phyloP scores from a whole-genome alignment of 2,797 vertebrate species.

The Pyrocephalus nanus region DNA sequence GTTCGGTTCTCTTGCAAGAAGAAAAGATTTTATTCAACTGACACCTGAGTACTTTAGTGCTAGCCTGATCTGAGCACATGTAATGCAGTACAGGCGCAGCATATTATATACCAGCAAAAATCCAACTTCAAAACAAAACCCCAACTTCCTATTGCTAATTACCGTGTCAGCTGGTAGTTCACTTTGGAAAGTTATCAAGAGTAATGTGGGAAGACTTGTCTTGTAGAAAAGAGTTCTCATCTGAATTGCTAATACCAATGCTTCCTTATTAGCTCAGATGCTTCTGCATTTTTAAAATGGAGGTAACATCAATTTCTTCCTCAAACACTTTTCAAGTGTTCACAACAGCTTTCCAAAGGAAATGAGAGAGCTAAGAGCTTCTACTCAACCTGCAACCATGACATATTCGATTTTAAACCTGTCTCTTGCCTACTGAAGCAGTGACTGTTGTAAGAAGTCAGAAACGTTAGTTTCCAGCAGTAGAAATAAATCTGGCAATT shows the following conservation, averaged over 20 bases:
- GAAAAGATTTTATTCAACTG: background rate
- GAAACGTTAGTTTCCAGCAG: background rate
- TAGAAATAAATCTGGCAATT: background rate
- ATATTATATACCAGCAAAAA: background rate
- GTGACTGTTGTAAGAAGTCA: background rate
- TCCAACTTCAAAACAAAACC: background rate
- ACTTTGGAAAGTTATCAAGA: background rate
- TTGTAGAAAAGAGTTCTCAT: background rate
- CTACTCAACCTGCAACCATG: background rate
- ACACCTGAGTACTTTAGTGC: background rate
- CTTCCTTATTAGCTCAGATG: background rate
- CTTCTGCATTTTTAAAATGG: background rate
- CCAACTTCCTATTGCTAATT: background rate
- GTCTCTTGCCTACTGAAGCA: background rate
- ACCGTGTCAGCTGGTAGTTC: background rate
- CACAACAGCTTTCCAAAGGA: background rate
- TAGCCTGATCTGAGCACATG: background rate
- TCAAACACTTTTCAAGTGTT: background rate
- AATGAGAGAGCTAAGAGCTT: background rate
- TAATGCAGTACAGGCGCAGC: background rate
- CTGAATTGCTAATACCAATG: background rate
- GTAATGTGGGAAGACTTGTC: background rate
- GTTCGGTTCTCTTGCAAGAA: background rate
- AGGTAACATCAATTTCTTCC: background rate
- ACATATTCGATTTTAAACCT: background rate